Evolutionary conservation across 64 coral and sea anemone species (phyloP), one percentile per base, ranked within the genome.

Genomic region (Porites australiensis): DNA sequence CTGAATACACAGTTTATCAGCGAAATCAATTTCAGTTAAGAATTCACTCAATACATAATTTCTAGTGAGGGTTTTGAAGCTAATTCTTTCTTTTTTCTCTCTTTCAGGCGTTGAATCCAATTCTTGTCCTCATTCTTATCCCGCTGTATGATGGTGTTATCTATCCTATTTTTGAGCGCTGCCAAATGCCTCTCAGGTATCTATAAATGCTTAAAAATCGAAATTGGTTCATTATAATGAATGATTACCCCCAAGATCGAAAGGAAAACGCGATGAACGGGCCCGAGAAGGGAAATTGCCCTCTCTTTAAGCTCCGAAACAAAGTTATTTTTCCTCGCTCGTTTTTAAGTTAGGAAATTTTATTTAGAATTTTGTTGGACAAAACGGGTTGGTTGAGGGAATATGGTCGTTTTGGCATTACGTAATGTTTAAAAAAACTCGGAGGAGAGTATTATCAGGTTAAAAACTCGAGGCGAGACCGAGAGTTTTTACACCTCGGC

Each of bases 61-160:
- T 58, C 53, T 54, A 60, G 5, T 52, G 13, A 2, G 13, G 12
- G 4, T 48, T 2, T 50, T 19, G 52, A 51, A 6, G 61, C 5
- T 49, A 14, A 65, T n/a, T 83, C 15, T 15, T 5, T 19, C 20
- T 13, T 12, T 49, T 57, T 18, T 66, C 52, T 89, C 44, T 82
- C 20, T 87, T 19, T 3, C 74, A 96, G 95, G 95, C 95, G 58
- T 75, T 96, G 53, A 96, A 96, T 82, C 95, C 95, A 3, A 96
- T 96, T 46, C 92, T 96, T 14, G 95, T 96, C 0, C 71, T 96
- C 19, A 96, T 96, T 82, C 92, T 96, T 48, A 96, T 96, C 74
- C 95, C 95, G 13, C n/a, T 96, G 27, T 96, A 88, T 69, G 95
- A 96, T 77, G 92, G 82, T 8, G 92, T 96, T 18, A 91, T 96